Conservation (phyloP, 2,888 invertebrate genomes). For the Abscondita cerata region DNA sequence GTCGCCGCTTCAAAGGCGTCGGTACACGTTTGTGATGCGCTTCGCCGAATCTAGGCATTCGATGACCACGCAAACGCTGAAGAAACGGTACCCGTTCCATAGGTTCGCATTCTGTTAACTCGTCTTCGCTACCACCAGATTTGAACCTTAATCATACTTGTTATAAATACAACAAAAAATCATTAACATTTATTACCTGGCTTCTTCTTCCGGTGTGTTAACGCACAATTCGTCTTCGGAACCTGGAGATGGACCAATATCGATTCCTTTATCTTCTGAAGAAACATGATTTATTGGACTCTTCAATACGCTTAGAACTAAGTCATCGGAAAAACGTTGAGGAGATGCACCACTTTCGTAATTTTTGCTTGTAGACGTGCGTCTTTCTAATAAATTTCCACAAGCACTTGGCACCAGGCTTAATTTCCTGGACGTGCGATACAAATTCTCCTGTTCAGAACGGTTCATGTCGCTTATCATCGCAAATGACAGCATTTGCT, state of each 20-base stretch:
- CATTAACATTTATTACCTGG: constrained; percentile 43
- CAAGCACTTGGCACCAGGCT: constrained; percentile 56
- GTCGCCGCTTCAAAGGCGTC: constrained; percentile 64
- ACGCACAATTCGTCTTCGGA: constrained; percentile 56
- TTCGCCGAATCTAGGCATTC: constrained; percentile 61
- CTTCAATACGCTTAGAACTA: constrained; percentile 67
- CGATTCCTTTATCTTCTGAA: constrained; percentile 52
- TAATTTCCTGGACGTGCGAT: constrained; percentile 67
- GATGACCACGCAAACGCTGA: constrained; percentile 58
- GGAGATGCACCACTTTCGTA: constrained; percentile 20
- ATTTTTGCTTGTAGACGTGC: constrained; percentile 26
- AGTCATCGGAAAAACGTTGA: constrained; percentile 56
- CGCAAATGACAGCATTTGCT: constrained; percentile 60
- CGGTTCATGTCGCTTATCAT: constrained; percentile 66
- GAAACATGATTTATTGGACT: constrained; percentile 62
- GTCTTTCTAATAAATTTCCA: constrained; percentile 39
- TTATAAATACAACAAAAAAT: constrained; percentile 1
- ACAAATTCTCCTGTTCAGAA: constrained; percentile 68
- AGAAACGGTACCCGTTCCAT: constrained; percentile 62
- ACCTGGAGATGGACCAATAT: constrained; percentile 54
- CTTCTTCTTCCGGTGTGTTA: constrained; percentile 46
- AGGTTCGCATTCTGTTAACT: constrained; percentile 58
- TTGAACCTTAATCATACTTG: constrained; percentile 43
- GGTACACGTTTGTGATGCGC: constrained; percentile 67
- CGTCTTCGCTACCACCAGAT: constrained; percentile 58